These are phyloP conservation scores for Mus caroli DNA, from an alignment of 2,797 vertebrate genomes.

Conservation along the genomic window DNA sequence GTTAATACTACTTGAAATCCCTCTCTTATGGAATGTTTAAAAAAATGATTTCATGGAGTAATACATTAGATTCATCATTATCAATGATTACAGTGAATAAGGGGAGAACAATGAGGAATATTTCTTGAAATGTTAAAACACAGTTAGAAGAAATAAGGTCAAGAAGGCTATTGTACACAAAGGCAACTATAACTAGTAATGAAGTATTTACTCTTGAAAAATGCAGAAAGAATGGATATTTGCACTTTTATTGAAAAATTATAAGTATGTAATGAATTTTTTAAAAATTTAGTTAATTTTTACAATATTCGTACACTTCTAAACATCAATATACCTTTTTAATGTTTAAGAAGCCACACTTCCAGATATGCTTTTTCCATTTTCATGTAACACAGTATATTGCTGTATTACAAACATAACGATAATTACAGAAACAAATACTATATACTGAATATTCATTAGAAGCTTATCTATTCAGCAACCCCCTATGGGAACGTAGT, in stretches of 20 bases:
- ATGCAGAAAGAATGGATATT: background rate
- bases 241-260: background rate
- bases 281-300: background rate
- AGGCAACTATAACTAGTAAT: background rate
- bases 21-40: background rate
- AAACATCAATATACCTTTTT: background rate
- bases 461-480: background rate
- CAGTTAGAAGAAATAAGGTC: background rate
- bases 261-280: background rate
- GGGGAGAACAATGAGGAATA: background rate
- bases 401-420: background rate
- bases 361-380: background rate
- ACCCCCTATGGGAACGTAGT: background rate
- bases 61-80: background rate
- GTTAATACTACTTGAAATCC: background rate
- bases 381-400: background rate
- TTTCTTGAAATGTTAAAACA: background rate
- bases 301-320: background rate
- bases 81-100: background rate
- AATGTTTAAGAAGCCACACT: constrained; percentile 7
- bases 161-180: background rate
- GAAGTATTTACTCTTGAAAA: background rate
- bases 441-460: constrained; percentile 24
- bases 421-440: background rate
- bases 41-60: background rate